These are phyloP conservation scores for Plutella xylostella DNA, from an alignment of 2,888 invertebrate species.

Conservation along the genomic window DNA sequence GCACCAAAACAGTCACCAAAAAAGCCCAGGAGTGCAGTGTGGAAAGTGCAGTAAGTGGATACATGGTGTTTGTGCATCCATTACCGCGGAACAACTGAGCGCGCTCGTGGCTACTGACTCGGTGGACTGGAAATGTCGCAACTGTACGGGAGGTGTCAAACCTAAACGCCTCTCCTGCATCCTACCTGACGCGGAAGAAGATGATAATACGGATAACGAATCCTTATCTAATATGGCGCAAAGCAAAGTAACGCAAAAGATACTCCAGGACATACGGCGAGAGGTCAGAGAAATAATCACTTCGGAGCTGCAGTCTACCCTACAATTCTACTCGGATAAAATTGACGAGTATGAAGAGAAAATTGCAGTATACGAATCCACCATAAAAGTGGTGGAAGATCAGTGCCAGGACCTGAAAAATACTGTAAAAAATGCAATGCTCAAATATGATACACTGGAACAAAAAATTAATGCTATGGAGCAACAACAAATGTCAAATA, in stretches of 20 bases:
- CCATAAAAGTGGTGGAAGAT: conserved; percentile 7
- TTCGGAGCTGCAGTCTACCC: conserved; percentile 12
- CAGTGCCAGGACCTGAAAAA: conserved; percentile 6
- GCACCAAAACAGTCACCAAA: conserved; percentile 15
- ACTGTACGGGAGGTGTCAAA: conserved; percentile 11
- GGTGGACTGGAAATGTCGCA: conserved; percentile 17
- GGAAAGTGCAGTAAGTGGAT: conserved; percentile 17
- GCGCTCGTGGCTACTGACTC: conserved; percentile 16
- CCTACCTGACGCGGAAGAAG: conserved; percentile 16
- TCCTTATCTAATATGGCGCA: background rate
- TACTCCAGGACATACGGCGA: conserved; percentile 9
- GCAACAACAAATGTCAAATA: background rate
- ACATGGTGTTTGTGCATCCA: conserved; percentile 15
- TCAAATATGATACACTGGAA: background rate
- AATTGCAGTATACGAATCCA: conserved; percentile 6
- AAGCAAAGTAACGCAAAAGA: background rate
- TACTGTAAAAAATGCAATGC: background rate
- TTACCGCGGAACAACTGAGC: conserved; percentile 16
- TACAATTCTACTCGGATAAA: conserved; percentile 16
- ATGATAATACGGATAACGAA: conserved; percentile 19
- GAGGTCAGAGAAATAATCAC: conserved; percentile 8
- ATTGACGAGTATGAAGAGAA: conserved; percentile 11
- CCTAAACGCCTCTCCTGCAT: conserved; percentile 16
- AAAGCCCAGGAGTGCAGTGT: conserved; percentile 16
- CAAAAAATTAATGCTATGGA: background rate